phyloP scores from a whole-genome alignment of 2,888 invertebrate genomes.

The Drosophila picticornis region DNA sequence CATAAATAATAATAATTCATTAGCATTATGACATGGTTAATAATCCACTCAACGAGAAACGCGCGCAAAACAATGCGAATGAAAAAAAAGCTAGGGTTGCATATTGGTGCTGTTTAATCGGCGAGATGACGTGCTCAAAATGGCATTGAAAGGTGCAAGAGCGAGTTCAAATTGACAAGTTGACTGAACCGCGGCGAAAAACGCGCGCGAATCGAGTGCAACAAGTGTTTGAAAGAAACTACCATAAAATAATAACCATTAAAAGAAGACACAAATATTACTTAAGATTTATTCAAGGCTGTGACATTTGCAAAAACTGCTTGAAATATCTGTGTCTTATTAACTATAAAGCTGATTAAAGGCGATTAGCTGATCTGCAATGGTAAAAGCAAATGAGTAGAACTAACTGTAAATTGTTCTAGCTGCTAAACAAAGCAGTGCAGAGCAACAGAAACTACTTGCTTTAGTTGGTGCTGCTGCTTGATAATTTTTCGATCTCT shows the following conservation, averaged over 20 bases:
- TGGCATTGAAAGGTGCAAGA: slow-evolving; percentile 45
- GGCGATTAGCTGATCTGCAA: background rate
- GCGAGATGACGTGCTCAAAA: slow-evolving; percentile 15
- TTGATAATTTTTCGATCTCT: background rate
- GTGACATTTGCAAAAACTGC: background rate
- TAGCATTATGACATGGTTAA: background rate
- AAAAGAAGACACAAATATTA: background rate
- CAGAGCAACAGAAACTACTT: background rate
- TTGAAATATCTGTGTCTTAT: background rate
- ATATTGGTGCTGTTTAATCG: slow-evolving; percentile 4
- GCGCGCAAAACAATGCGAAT: background rate
- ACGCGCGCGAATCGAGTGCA: slow-evolving; percentile 36
- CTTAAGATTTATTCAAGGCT: background rate
- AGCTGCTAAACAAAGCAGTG: background rate
- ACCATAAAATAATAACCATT: slow-evolving; percentile 5
- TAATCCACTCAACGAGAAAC: background rate
- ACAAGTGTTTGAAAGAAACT: slow-evolving; percentile 7
- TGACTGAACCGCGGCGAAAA: slow-evolving; percentile 46
- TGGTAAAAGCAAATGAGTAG: background rate
- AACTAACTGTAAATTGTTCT: background rate
- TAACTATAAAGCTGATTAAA: background rate
- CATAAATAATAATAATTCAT: background rate
- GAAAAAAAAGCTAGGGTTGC: slow-evolving; percentile 15
- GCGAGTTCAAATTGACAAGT: slow-evolving; percentile 21
- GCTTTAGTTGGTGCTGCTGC: background rate